Evolutionary conservation across 2,797 vertebrate species (phyloP), one percentile per base, ranked within the genome.

Genomic region (Dryobates pubescens): DNA sequence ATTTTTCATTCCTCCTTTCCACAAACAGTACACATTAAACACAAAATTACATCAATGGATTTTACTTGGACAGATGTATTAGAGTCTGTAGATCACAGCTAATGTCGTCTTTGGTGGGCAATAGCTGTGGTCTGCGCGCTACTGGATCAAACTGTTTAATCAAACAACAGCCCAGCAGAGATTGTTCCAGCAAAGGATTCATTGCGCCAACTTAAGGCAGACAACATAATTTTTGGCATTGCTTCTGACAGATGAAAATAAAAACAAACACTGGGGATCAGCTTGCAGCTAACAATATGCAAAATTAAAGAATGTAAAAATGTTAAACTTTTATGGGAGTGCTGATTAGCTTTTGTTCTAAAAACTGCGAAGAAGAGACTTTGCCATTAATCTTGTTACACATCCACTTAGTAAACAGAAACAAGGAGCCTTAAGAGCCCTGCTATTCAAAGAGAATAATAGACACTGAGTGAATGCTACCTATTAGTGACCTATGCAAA

Each of bases 231-330:
- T 92, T 96, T 82, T 97, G 95, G 96, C 94, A 93, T 82, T 73
- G 76, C 87, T 97, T 96, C 86, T 96, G 96, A 96, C 91, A 96
- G 89, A 96, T 64, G 86, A 92, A 96, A 97, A 96, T 96, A 95
- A 97, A 97, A 97, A 90, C 94, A 96, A 97, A 96, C 92, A 92
- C 94, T 89, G 94, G 94, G 62, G 88, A 96, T 89, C 63, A 82
- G 90, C 86, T 95, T 91, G 89, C 79, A 95, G 95, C 91, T 96
- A 97, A 96, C 95, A 93, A 95, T 91, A 97, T 97, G 92, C 93
- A 97, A 96, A 97, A 97, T 97, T 95, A 97, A 97, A 96, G 91
- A 96, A 92, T 87, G 86, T 92, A 95, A 89, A 94, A 75, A 92
- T 94, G 93, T 96, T 69, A 94, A 96, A 94, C 54, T 95, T 97